Conservation (phyloP, 2,113 vertebrate genomes). For the Aviceda subcristata region DNA sequence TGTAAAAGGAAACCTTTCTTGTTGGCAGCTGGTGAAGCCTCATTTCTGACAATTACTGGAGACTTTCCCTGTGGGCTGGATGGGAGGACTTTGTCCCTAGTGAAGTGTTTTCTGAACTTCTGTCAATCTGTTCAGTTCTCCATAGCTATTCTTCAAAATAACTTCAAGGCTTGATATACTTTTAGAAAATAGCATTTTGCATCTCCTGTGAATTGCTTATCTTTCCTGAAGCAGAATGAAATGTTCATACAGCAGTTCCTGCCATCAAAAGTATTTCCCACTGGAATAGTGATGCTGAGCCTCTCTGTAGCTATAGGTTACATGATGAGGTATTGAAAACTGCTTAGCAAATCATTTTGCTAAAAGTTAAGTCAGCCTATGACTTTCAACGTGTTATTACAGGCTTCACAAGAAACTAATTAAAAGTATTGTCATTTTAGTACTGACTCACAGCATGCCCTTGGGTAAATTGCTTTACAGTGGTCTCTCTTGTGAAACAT, state of each 20-base stretch:
- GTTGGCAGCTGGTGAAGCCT: neutral
- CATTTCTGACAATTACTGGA: conserved; percentile 25
- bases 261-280: conserved; percentile 46
- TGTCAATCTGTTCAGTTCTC: conserved; percentile 18
- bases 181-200: conserved; percentile 42
- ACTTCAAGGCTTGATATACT: conserved; percentile 40
- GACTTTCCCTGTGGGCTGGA: neutral
- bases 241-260: conserved; percentile 24
- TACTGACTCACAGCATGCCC: neutral
- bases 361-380: conserved; percentile 43
- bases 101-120: conserved; percentile 40
- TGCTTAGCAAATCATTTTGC: conserved; percentile 24
- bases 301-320: conserved; percentile 20
- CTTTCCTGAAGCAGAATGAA: conserved; percentile 57
- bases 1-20: neutral
- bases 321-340: neutral
- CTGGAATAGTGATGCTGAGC: neutral
- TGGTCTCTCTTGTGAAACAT: neutral
- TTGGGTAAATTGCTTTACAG: neutral
- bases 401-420: neutral
- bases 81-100: conserved; percentile 13
- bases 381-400: neutral
- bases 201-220: conserved; percentile 44
- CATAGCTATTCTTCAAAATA: conserved; percentile 28
- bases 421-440: neutral